phyloP scores from a whole-genome alignment of 2,888 invertebrate genomes.

The Noctua janthe region DNA sequence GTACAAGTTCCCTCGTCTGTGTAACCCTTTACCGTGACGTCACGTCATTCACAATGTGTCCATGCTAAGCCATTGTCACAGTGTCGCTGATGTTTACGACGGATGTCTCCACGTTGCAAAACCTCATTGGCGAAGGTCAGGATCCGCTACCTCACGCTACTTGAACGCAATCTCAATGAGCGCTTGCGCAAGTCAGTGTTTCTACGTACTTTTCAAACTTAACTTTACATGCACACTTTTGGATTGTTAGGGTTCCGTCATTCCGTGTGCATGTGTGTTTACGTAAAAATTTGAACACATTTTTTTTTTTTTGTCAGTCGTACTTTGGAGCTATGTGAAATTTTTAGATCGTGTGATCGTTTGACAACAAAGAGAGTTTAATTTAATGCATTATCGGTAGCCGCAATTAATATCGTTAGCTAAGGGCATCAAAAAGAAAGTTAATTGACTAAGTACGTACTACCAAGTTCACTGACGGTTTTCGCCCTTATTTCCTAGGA shows the following conservation, averaged over 20 bases:
- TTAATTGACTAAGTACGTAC: neutral
- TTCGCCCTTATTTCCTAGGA: too few relatives aligned
- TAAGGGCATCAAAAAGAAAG: conserved; percentile 28
- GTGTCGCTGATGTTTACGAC: conserved; percentile 29
- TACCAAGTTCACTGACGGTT: too few relatives aligned
- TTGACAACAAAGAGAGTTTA: neutral
- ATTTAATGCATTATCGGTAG: neutral
- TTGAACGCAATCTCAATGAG: conserved; percentile 68
- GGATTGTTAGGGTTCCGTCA: conserved; percentile 32
- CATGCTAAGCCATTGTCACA: conserved; percentile 42
- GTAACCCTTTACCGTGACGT: conserved; percentile 20
- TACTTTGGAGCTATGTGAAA: fast-evolving
- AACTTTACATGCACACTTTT: conserved; percentile 15
- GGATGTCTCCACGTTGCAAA: conserved; percentile 53
- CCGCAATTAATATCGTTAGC: neutral
- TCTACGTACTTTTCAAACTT: conserved; percentile 49
- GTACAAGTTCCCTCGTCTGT: neutral
- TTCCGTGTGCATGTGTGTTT: neutral
- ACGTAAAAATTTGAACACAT: neutral
- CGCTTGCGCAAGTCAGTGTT: conserved; percentile 64
- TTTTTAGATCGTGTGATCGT: neutral
- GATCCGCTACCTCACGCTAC: conserved; percentile 58
- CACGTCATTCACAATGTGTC: conserved; percentile 14
- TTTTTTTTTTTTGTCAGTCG: neutral
- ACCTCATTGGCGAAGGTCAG: conserved; percentile 66